These are phyloP conservation scores for Rhadina sibilatrix DNA, from an alignment of 2,113 vertebrate species.

Conservation along the genomic window DNA sequence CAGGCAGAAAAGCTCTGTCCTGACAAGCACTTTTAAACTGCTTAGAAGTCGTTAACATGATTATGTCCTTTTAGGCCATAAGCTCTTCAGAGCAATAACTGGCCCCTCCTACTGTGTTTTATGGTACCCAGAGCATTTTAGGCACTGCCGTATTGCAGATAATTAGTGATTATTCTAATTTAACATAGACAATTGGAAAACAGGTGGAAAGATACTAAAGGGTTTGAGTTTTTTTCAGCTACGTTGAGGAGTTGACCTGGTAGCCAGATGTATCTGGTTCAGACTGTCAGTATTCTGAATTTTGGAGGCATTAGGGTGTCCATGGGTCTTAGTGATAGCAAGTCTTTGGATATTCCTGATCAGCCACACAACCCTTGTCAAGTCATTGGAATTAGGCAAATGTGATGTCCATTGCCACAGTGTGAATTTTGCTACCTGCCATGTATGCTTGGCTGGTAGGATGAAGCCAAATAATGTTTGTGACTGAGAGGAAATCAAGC, in stretches of 20 bases:
- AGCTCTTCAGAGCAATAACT: constrained; percentile 12
- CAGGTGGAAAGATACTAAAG: neutral
- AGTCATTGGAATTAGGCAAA: neutral
- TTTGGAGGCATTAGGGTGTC: neutral
- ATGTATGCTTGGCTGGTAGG: neutral
- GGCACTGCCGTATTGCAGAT: neutral
- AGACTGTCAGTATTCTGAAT: neutral
- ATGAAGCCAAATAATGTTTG: neutral
- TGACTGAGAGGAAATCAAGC: neutral
- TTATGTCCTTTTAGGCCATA: constrained; percentile 32
- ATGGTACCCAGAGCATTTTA: neutral
- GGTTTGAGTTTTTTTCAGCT: neutral
- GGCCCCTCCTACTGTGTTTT: neutral
- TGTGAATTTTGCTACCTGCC: neutral
- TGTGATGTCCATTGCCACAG: neutral
- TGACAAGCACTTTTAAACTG: constrained; percentile 49
- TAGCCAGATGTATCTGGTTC: neutral
- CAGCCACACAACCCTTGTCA: neutral
- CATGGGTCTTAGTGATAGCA: neutral
- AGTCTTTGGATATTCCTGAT: neutral
- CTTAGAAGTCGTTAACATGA: constrained; percentile 18
- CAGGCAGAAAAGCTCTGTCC: neutral
- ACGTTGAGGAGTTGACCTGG: neutral
- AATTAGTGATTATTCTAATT: neutral
- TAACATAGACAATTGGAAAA: neutral